A percentile compares a stretch with the other conserved stretches of the same genome.
Evolutionary conservation across 2,888 invertebrate genomes (phyloP).

Genomic region (Cotesia congregata): DNA sequence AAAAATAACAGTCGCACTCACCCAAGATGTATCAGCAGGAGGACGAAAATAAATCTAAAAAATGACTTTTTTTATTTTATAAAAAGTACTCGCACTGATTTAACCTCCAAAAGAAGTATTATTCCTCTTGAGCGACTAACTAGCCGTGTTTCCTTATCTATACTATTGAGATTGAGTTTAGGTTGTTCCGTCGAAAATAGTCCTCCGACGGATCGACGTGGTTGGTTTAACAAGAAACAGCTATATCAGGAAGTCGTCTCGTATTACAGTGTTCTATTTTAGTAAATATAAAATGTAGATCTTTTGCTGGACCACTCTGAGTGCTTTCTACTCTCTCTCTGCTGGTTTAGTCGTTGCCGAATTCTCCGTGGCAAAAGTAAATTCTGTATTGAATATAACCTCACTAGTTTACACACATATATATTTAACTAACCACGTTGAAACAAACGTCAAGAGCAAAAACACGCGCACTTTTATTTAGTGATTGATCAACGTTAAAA

Average conservation of each 20-base stretch:
- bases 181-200: constrained; percentile 61
- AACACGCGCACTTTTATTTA: no score
- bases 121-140: constrained; percentile 1
- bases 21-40: constrained; percentile 2
- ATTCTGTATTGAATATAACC: no score
- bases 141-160: not conserved
- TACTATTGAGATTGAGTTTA: constrained; percentile 28
- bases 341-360: no score
- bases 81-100: not conserved
- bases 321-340: no score
- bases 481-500: no score
- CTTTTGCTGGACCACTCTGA: not conserved
- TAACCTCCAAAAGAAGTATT: not conserved
- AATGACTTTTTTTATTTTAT: not conserved
- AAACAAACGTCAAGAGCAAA: no score
- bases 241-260: constrained; percentile 68
- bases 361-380: no score
- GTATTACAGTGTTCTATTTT: constrained; percentile 61
- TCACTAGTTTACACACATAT: no score
- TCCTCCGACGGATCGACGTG: constrained; percentile 42
- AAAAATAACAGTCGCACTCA: not conserved
- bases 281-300: constrained; percentile 16
- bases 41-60: constrained; percentile 33
- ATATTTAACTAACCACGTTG: no score
- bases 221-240: constrained; percentile 57